Percentiles rank a stretch among this genome's conserved stretches.
These are phyloP conservation scores for Enteromius afrohamiltoni DNA, from an alignment of 2,797 vertebrate genomes.

Conservation along the genomic window DNA sequence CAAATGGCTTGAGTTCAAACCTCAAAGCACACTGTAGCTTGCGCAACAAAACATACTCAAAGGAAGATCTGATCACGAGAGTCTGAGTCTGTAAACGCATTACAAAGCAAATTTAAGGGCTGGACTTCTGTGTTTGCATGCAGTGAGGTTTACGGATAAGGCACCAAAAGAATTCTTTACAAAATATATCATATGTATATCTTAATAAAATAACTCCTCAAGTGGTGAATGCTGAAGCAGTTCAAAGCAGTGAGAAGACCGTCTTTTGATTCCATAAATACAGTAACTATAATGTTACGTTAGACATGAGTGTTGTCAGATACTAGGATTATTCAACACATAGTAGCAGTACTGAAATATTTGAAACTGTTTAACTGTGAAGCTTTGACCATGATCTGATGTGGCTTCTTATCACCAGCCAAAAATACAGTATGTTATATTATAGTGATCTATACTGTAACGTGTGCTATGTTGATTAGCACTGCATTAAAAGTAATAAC, in stretches of 20 bases:
- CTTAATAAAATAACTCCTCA: not conserved
- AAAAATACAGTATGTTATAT: not conserved
- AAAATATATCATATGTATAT: not conserved
- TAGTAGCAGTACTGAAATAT: no score
- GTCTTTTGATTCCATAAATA: not conserved
- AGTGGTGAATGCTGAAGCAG: not conserved
- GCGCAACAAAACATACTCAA: not conserved
- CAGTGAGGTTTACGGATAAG: not conserved
- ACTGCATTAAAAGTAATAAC: no score
- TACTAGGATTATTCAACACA: not conserved
- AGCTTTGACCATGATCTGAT: not conserved
- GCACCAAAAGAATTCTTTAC: not conserved
- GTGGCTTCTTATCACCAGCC: not conserved
- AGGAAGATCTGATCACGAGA: not conserved
- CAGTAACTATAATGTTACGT: not conserved
- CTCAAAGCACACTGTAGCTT: constrained; percentile 7
- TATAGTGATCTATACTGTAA: not conserved
- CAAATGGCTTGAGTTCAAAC: constrained; percentile 12
- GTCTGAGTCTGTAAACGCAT: not conserved
- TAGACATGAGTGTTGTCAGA: not conserved
- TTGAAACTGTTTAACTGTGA: not conserved
- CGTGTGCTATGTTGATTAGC: not conserved
- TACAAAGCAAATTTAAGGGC: not conserved
- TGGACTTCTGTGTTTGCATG: not conserved
- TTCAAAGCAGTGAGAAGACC: not conserved